A percentile compares a stretch with the other conserved stretches of the same genome.
These are phyloP conservation scores for Thripadectes ignobilis DNA, from an alignment of 2,797 vertebrate genomes.

Conservation along the genomic window DNA sequence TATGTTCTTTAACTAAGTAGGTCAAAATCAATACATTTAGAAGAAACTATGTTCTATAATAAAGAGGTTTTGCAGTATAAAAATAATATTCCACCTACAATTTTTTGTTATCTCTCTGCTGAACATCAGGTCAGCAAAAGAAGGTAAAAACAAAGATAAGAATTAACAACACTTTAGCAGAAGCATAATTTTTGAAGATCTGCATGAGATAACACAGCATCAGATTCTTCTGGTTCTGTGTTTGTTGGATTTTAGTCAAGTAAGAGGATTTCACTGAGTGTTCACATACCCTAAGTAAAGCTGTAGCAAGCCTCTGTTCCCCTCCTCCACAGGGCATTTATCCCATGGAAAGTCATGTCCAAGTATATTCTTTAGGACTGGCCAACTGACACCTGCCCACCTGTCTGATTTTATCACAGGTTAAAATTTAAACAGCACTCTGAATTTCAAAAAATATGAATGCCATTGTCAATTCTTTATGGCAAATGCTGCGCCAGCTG, in stretches of 20 bases:
- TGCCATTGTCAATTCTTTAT: not conserved
- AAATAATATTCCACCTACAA: not conserved
- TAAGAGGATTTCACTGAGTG: not conserved
- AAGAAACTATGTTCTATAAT: not conserved
- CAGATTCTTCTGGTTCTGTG: not conserved
- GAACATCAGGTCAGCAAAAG: not conserved
- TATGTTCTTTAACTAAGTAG: not conserved
- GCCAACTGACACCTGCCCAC: not conserved
- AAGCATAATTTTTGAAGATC: not conserved
- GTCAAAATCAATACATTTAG: not conserved
- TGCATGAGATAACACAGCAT: not conserved
- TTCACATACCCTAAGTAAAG: not conserved
- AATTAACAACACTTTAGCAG: not conserved
- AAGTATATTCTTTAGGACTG: not conserved
- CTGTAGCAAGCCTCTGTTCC: not conserved
- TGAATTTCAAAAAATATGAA: not conserved
- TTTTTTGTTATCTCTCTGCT: not conserved
- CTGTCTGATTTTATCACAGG: not conserved
- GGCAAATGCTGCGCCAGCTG: fast-evolving
- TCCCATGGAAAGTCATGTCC: not conserved
- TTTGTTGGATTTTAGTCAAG: not conserved
- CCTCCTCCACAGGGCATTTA: not conserved
- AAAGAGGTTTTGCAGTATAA: not conserved
- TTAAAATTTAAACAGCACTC: not conserved
- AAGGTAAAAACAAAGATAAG: not conserved